Percentiles rank a stretch among this genome's conserved stretches.
These are phyloP conservation scores for Leptopterna dolabrata DNA, from an alignment of 2,888 invertebrate genomes.

Conservation along the genomic window DNA sequence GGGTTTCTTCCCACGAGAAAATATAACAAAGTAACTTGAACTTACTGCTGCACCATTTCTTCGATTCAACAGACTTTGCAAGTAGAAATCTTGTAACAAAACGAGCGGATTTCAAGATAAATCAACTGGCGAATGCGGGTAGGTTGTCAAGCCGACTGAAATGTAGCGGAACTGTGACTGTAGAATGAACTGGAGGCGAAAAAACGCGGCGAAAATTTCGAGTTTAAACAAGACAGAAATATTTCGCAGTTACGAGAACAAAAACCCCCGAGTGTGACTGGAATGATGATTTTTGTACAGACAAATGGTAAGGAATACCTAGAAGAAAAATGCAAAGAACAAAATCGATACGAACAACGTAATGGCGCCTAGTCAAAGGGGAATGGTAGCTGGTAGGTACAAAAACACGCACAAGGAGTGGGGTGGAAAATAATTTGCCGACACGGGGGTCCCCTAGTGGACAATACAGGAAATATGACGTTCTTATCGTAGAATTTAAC, in stretches of 20 bases:
- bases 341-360: constrained; percentile 2
- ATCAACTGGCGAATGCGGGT: neutral
- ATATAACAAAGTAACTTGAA: neutral
- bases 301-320: neutral
- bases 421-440: neutral
- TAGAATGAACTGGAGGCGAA: neutral
- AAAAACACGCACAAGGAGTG: neutral
- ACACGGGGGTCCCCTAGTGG: neutral
- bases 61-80: neutral
- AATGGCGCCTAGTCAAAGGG: neutral
- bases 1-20: neutral
- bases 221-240: neutral
- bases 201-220: neutral
- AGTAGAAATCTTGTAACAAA: neutral
- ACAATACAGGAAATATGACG: too few relatives aligned
- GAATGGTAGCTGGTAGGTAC: too few relatives aligned
- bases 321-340: neutral
- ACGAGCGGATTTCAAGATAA: neutral
- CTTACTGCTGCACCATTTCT: neutral
- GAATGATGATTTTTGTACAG: neutral
- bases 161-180: too few relatives aligned
- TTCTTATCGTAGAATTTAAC: neutral
- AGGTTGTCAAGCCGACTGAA: neutral
- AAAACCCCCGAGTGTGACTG: neutral
- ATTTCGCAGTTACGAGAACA: neutral